phyloP scores from a whole-genome alignment of 2,113 vertebrate genomes.

The Empidonax traillii region DNA sequence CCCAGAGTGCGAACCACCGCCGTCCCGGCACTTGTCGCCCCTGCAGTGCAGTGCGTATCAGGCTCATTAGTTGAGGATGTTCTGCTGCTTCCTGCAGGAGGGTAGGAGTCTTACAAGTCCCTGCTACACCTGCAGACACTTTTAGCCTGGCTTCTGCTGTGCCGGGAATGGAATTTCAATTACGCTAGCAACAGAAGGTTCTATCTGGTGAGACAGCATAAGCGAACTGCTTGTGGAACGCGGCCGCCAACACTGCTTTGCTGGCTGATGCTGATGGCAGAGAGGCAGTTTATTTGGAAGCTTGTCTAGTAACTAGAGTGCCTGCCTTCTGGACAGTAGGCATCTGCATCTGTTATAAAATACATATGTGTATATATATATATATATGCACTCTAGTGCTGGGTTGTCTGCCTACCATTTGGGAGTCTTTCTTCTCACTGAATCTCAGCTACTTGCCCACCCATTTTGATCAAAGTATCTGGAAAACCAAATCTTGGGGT shows the following conservation, averaged over 20 bases:
- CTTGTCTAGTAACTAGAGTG: neutral
- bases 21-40: neutral
- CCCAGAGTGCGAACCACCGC: neutral
- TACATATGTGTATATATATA: accelerated
- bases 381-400: neutral
- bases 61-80: neutral
- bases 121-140: neutral
- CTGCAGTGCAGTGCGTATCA: neutral
- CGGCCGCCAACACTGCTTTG: neutral
- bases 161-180: neutral
- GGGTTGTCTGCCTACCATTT: neutral
- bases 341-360: neutral
- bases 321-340: neutral
- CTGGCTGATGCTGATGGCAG: neutral
- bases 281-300: neutral
- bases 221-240: neutral
- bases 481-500: neutral
- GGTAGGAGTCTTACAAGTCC: neutral
- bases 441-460: neutral
- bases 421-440: neutral
- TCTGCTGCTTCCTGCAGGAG: neutral
- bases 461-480: neutral
- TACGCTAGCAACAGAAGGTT: neutral
- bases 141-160: neutral
- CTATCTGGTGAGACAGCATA: neutral